Base-by-base conservation (phyloP, 2,113 vertebrate genomes). In the Psephotus haematonotus region DNA sequence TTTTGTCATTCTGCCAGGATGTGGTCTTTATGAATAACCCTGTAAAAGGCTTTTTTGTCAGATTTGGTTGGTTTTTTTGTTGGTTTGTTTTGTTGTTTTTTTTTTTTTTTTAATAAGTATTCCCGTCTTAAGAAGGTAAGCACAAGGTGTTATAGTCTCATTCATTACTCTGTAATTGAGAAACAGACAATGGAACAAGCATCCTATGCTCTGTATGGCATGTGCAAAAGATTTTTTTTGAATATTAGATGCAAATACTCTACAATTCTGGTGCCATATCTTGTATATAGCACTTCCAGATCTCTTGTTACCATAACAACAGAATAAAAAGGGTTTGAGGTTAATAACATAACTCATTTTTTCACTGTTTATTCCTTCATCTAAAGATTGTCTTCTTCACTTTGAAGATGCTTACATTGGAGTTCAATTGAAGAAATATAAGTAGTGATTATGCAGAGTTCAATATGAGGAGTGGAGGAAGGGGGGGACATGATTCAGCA, bases 241-340 rank as follows among this genome's bases (percentile, higher is more conserved):
- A 2, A 53, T 44, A 35, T 47, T 55, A 87, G 19, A 52, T 31
- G 71, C 41, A 79, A 87, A 47, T 11, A n/a, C 43, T 46, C 2
- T 18, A 47, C 65, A 82, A 67, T 67, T 71, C 25, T 86, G 44
- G 28, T 80, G 44, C 37, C 25, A 10, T 19, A 9, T 41, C 37
- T 77, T 82, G 20, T 65, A 47, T 44, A 23, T 72, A 89, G 55
- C 28, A 72, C 6, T 82, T 88, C 71, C 44, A 7, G 33, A 82
- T 82, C 33, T 82, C 69, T 64, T 68, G 83, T 92, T 92, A 60
- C 83, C 33, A 87, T 95, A 95, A 92, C 81, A 71, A 95, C 78
- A 71, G 77, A 87, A 72, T 59, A 37, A 63, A 88, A 90, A 75
- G n/a, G 5, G 18, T 43, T 70, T 3, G 5, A 86, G 9, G 11